Conservation (phyloP, 1,140 invertebrate species). For the Brachionus plicatilis region DNA sequence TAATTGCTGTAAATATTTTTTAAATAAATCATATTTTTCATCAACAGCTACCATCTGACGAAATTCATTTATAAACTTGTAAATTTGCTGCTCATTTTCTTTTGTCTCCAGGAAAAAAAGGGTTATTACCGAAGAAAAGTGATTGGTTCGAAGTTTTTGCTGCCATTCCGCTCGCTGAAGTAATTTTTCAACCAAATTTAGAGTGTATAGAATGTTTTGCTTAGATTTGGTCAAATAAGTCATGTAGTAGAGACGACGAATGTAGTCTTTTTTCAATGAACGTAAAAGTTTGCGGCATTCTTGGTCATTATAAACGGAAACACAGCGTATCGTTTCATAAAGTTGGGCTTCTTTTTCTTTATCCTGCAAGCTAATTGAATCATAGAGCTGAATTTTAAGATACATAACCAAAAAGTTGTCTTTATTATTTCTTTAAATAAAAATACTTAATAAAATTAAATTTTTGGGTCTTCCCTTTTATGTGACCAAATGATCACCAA, state of each 20-base stretch:
- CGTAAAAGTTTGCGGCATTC: conserved; percentile 71
- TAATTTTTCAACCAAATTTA: conserved; percentile 69
- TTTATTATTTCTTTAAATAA: conserved; percentile 47
- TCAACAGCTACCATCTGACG: conserved; percentile 59
- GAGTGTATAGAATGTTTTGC: conserved; percentile 72
- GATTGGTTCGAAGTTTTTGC: neutral
- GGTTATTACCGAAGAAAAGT: neutral
- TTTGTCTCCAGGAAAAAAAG: conserved; percentile 28
- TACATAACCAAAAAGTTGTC: conserved; percentile 68
- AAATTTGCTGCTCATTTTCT: conserved; percentile 31
- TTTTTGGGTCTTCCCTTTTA: too few relatives aligned
- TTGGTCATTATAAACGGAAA: conserved; percentile 67
- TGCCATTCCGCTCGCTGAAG: conserved; percentile 56
- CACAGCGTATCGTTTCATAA: conserved; percentile 76
- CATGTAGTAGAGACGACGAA: conserved; percentile 71
- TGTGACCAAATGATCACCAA: too few relatives aligned
- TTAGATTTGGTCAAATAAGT: conserved; percentile 76
- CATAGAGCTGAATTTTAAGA: conserved; percentile 73
- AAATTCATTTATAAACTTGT: conserved; percentile 70
- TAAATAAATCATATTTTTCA: conserved; percentile 57
- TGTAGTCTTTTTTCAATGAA: conserved; percentile 74
- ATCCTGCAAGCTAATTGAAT: conserved; percentile 78
- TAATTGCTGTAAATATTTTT: conserved; percentile 61
- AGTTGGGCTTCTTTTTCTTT: conserved; percentile 74
- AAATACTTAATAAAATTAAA: neutral